phyloP scores from a whole-genome alignment of 2,888 invertebrate genomes.

The Onthophagus sagittarius region DNA sequence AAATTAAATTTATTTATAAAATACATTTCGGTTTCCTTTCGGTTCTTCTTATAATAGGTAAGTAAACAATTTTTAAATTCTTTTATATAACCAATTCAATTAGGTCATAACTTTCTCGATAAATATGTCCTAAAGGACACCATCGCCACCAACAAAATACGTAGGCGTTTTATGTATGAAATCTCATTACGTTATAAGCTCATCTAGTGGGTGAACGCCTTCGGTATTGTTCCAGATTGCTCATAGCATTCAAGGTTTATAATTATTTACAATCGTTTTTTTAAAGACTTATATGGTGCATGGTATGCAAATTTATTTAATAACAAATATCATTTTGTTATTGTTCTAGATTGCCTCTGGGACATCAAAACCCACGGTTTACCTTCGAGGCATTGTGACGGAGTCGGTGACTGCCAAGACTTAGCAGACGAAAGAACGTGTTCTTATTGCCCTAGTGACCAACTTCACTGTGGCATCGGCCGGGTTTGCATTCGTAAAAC shows the following conservation, averaged over 20 bases:
- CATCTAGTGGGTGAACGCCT: background rate
- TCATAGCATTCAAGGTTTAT: background rate
- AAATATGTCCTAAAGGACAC: background rate
- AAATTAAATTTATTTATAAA: no score
- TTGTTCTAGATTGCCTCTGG: constrained; percentile 63
- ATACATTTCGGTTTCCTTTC: no score
- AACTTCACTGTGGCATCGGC: constrained; percentile 76
- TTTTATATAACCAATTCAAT: no score
- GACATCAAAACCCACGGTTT: constrained; percentile 71
- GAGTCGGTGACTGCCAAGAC: constrained; percentile 81
- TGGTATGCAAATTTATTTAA: no score
- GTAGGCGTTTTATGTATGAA: background rate
- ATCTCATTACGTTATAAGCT: background rate
- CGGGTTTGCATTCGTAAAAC: constrained; percentile 68
- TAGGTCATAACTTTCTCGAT: background rate
- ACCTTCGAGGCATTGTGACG: constrained; percentile 79
- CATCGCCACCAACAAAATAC: background rate
- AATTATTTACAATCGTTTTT: background rate
- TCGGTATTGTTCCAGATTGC: background rate
- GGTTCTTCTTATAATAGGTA: no score
- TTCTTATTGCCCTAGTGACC: constrained; percentile 69
- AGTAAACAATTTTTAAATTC: no score
- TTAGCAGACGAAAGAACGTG: constrained; percentile 77
- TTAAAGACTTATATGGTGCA: no score
- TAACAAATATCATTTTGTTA: constrained; percentile 8